These are phyloP conservation scores for Zaprionus camerounensis DNA, from an alignment of 1,140 invertebrate genomes.

Conservation along the genomic window DNA sequence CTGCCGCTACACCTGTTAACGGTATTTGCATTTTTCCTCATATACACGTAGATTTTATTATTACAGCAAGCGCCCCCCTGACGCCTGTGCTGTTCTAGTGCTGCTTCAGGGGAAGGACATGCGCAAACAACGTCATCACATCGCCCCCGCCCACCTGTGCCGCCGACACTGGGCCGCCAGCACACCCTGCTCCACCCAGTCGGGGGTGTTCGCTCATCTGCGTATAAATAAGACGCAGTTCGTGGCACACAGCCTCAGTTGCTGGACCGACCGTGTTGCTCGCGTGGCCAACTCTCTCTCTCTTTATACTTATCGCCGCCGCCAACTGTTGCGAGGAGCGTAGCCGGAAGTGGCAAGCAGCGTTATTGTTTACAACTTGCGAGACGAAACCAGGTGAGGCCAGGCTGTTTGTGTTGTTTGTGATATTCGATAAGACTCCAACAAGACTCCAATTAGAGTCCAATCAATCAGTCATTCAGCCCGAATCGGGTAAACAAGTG, in stretches of 20 bases:
- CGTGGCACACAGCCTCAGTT: constrained; percentile 69
- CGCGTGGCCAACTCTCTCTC: constrained; percentile 54
- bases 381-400: constrained; percentile 19
- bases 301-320: constrained; percentile 32
- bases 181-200: constrained; percentile 25
- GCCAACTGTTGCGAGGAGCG: constrained; percentile 38
- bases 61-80: constrained; percentile 17
- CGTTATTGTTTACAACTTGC: constrained; percentile 29
- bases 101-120: constrained; percentile 58
- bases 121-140: constrained; percentile 62
- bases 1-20: constrained; percentile 66
- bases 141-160: constrained; percentile 28
- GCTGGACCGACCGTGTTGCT: constrained; percentile 63
- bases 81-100: constrained; percentile 9
- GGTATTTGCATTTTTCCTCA: constrained; percentile 69
- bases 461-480: background rate
- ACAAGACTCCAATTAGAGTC: background rate
- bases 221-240: constrained; percentile 67
- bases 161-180: constrained; percentile 32
- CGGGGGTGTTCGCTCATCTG: constrained; percentile 21
- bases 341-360: background rate
- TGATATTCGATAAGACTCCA: background rate
- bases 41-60: constrained; percentile 48
- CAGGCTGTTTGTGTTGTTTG: background rate
- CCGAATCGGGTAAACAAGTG: background rate